Evolutionary conservation across 1,140 invertebrate species (phyloP).

Genomic region (Cyclina sinensis): DNA sequence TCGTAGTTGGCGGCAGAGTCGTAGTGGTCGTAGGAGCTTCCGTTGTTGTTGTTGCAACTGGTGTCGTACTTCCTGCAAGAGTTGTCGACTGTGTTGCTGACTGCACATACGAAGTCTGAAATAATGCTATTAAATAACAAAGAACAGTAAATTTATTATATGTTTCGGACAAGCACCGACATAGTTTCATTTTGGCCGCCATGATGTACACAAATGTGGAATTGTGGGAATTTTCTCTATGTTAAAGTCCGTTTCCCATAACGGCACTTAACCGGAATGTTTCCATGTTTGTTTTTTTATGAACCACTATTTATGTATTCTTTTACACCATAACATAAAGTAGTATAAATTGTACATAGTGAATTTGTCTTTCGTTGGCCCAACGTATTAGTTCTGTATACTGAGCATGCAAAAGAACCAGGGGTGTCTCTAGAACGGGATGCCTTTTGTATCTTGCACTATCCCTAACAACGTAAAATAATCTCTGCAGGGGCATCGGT

Average conservation of each 20-base stretch:
- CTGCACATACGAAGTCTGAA: background rate
- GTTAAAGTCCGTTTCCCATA: background rate
- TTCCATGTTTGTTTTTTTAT: too few species aligned
- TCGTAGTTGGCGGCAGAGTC: slow-evolving; percentile 48
- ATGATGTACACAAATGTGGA: slow-evolving; percentile 67
- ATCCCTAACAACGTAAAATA: too few species aligned
- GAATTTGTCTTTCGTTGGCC: too few species aligned
- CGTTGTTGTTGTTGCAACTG: slow-evolving; percentile 25
- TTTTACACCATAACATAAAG: too few species aligned
- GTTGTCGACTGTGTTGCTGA: slow-evolving; percentile 5
- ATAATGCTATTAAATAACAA: background rate
- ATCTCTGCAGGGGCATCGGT: too few species aligned
- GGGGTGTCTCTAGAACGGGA: too few species aligned
- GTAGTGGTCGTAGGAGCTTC: slow-evolving; percentile 26
- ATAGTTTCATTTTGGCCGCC: slow-evolving; percentile 68
- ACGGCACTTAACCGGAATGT: background rate
- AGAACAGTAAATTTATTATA: slow-evolving; percentile 26
- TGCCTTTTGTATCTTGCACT: too few species aligned
- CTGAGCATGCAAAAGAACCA: too few species aligned
- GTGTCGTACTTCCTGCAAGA: background rate
- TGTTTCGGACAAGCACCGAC: slow-evolving; percentile 33
- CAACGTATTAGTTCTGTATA: too few species aligned
- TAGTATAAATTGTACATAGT: too few species aligned
- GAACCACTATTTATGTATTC: too few species aligned
- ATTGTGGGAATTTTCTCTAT: slow-evolving; percentile 42